Evolutionary conservation across 1,140 invertebrate species (phyloP), one percentile per base, ranked within the genome.

Genomic region (Eumeta japonica): DNA sequence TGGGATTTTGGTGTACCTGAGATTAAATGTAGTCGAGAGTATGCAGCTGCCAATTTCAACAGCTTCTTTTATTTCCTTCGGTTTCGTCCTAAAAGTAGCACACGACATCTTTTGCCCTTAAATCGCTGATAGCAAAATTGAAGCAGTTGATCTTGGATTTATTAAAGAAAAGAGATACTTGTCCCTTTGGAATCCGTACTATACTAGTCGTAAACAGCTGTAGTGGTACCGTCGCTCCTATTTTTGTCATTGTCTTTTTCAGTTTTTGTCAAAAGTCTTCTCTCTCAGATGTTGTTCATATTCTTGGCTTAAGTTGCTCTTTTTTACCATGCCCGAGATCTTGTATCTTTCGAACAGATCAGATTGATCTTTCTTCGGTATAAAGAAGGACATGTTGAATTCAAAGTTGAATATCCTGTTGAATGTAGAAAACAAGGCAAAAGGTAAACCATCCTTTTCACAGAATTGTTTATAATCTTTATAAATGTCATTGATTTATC

Each of bases 321-420:
- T 60, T 38, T 44, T 41, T 20, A 56, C 41, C 11, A 43, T 45
- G 11, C 43, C 39, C 7, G 43, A 28, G 48, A 64, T 57, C 30
- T 61, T 58, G 28, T 43, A 62, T n/a, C 45, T 34, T 33, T 51
- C 48, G 35, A 64, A 70, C 4, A 41, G 16, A 29, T 68, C 54
- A 35, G 66, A 71, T 34, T 58, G 55, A 46, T 75, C 61, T 46
- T 74, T 74, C 50, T 68, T 71, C 4, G 62, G 59, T 35, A 46
- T 49, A 35, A 52, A 58, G 37, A 63, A 67, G 41, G 39, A 39
- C 33, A 71, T 48, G 43, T 66, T 64, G 18, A 60, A 65, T 35
- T 58, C 36, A 7, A 34, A 49, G 35, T 61, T 58, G 37, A 62
- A 67, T 36, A 55, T 51, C n/a, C n/a, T n/a, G 16, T 40, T 31